phyloP scores from a whole-genome alignment of 2,113 vertebrate genomes.

The Elephantulus edwardii region DNA sequence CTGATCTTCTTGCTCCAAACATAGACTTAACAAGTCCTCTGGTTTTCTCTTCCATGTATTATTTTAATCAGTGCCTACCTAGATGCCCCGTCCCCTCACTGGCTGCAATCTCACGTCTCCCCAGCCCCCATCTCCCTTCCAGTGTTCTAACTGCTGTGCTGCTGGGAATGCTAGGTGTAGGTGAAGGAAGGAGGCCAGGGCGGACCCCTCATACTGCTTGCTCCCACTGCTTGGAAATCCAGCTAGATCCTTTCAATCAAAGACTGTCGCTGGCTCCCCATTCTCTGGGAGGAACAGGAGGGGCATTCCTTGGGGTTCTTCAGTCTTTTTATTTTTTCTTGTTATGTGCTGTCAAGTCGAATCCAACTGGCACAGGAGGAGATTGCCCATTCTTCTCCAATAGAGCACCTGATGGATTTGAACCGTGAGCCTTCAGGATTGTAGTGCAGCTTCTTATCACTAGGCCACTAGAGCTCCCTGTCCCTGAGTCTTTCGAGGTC shows the following conservation, averaged over 20 bases:
- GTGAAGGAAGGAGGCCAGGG: neutral
- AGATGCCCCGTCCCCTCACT: neutral
- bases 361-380: no score
- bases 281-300: no score
- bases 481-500: neutral
- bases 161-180: neutral
- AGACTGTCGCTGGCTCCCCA: neutral
- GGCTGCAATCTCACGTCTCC: neutral
- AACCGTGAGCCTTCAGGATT: no score
- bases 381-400: no score
- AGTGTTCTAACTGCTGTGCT: neutral
- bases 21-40: slow-evolving; percentile 16
- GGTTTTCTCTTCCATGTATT: neutral
- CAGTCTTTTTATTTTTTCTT: no score
- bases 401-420: no score
- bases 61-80: neutral
- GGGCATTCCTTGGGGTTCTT: neutral
- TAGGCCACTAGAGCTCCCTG: no score
- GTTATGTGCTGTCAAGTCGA: no score
- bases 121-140: neutral
- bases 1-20: neutral
- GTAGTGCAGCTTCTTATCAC: no score
- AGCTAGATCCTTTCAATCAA: neutral
- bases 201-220: neutral
- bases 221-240: neutral